phyloP scores from a whole-genome alignment of 53 echinoderm and acorn worm species.

The Paracentrotus lividus region DNA sequence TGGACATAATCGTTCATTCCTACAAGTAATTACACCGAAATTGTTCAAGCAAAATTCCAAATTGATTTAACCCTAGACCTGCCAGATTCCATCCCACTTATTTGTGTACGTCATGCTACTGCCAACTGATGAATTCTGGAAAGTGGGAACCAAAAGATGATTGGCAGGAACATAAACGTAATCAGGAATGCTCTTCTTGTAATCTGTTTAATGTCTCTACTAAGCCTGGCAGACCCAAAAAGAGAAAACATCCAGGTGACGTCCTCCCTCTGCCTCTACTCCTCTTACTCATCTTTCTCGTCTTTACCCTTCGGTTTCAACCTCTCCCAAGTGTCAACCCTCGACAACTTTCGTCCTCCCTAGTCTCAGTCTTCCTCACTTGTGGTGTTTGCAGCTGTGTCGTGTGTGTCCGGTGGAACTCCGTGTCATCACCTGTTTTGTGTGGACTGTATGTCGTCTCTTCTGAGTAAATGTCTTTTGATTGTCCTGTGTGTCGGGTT shows the following conservation, averaged over 20 bases:
- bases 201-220: not conserved
- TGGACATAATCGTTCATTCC: not conserved
- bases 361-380: not conserved
- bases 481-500: too few species aligned
- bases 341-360: not conserved
- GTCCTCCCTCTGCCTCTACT: not conserved
- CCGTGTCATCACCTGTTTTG: too few species aligned
- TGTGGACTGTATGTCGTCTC: too few species aligned
- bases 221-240: not conserved
- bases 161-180: not conserved
- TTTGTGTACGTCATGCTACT: conserved; percentile 39
- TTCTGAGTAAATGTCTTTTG: too few species aligned
- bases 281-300: not conserved
- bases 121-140: not conserved
- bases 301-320: not conserved
- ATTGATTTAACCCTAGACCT: not conserved
- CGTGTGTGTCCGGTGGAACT: too few species aligned
- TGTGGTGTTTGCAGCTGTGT: too few species aligned
- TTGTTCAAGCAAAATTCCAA: not conserved
- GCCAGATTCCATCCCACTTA: not conserved
- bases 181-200: not conserved
- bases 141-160: not conserved
- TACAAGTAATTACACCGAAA: conserved; percentile 2
- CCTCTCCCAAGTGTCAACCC: not conserved
- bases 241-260: not conserved